These are phyloP conservation scores for Anguilla pacifica DNA, from an alignment of 2,797 vertebrate species.

Conservation along the genomic window DNA sequence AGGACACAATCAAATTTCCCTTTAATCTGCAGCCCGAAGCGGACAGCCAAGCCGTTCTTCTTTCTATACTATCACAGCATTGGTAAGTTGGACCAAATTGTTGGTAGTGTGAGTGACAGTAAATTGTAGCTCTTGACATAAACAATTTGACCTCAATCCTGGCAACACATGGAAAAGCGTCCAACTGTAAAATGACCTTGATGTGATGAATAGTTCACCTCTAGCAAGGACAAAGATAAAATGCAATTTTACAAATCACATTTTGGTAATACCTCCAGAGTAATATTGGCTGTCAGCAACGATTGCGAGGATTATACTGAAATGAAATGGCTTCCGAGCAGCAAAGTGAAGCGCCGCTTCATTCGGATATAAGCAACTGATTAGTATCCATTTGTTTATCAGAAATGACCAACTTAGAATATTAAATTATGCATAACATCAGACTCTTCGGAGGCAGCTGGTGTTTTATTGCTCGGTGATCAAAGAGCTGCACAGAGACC, in stretches of 20 bases:
- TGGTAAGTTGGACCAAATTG: slow-evolving; percentile 17
- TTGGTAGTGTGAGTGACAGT: slow-evolving; percentile 4
- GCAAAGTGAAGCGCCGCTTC: neutral
- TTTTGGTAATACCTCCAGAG: neutral
- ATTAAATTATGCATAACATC: slow-evolving; percentile 11
- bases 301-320: neutral
- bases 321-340: neutral
- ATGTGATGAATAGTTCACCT: slow-evolving; percentile 25
- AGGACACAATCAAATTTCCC: slow-evolving; percentile 8
- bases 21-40: neutral
- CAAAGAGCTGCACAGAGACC: neutral
- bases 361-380: neutral
- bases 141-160: slow-evolving; percentile 21
- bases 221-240: slow-evolving; percentile 19
- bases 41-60: neutral
- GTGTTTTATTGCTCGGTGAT: neutral
- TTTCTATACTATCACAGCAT: neutral
- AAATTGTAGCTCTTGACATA: slow-evolving; percentile 26
- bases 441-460: neutral
- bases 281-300: slow-evolving; percentile 1
- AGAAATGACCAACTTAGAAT: neutral
- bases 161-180: neutral
- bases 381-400: neutral
- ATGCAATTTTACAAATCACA: slow-evolving; percentile 16
- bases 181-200: slow-evolving; percentile 13